Base-by-base conservation (phyloP, 2,113 vertebrate species). In the Triplophysa dalaica region DNA sequence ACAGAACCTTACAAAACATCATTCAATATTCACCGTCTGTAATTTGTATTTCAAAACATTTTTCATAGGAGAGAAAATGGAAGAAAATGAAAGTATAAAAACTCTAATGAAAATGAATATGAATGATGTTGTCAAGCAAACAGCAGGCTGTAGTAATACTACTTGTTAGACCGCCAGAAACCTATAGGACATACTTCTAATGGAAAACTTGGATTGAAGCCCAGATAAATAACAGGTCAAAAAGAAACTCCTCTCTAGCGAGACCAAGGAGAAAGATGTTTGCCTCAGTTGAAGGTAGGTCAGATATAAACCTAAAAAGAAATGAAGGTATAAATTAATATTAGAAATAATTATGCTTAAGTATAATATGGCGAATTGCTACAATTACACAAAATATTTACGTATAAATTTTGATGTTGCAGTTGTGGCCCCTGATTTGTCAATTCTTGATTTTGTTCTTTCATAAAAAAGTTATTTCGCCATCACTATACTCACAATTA, bases 151-250 rank as follows among this genome's bases (percentile, higher is more conserved):
- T 33, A 89, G 67, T 87, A 19, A n/a, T 63, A 60, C 63, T 85
- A 81, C 84, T 86, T 86, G 86, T 91, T 91, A 90, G 91, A 91
- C 91, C 88, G 86, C 81, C 78, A 84, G 85, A 90, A 88, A 93
- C 89, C 90, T 92, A 38, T 38, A 87, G 88, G 88, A 91, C 87
- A 91, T 88, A 89, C 87, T 88, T 89, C 87, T 92, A 92, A 94
- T 92, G 91, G 91, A 91, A 82, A 85, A 85, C 80, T 90, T 94
- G 91, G 92, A 90, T 56, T 70, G 58, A 5, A 76, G 91, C 92
- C 93, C 90, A 91, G 92, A 87, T 86, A 91, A 91, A 90, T 78
- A 81, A 63, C 58, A 29, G 19, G 43, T 79, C 43, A 68, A 58
- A 80, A 63, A 33, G 60, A 76, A 77, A 63, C 43, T 50, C 22